Evolutionary conservation across 1,140 invertebrate genomes (phyloP).

Genomic region (Dendroctonus valens): DNA sequence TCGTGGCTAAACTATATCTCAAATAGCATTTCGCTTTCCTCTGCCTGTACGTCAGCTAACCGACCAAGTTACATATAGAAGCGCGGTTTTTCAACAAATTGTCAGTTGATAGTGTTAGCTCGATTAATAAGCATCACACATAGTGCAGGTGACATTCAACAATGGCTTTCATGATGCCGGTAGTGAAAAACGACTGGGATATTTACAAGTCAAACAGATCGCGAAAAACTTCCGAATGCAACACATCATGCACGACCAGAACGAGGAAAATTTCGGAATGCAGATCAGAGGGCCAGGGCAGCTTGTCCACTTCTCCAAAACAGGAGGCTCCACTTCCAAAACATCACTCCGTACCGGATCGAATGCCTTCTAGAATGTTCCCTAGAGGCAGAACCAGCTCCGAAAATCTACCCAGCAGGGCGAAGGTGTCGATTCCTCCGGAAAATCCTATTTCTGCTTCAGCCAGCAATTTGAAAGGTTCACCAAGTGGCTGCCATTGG

Average conservation of each 20-base stretch:
- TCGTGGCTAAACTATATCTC: conserved; percentile 15
- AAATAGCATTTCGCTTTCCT: conserved; percentile 20
- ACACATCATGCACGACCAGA: conserved; percentile 58
- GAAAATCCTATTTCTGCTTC: conserved; percentile 54
- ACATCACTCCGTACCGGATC: conserved; percentile 64
- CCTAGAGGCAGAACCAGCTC: conserved; percentile 50
- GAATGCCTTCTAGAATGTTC: conserved; percentile 55
- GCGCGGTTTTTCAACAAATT: conserved; percentile 9
- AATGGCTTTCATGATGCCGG: conserved; percentile 93
- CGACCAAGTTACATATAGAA: conserved; percentile 22
- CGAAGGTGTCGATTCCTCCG: conserved; percentile 54
- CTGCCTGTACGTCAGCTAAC: conserved; percentile 11
- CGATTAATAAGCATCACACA: conserved; percentile 22
- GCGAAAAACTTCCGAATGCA: conserved; percentile 70
- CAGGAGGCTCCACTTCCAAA: conserved; percentile 59
- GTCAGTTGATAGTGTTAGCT: conserved; percentile 23
- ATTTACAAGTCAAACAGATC: conserved; percentile 82
- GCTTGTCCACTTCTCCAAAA: conserved; percentile 67
- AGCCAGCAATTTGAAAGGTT: conserved; percentile 71
- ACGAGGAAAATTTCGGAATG: conserved; percentile 78
- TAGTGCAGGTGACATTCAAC: conserved; percentile 26
- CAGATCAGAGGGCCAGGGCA: conserved; percentile 70
- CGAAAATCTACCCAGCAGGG: conserved; percentile 61
- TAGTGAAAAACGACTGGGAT: conserved; percentile 88
- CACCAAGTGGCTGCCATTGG: conserved; percentile 82